Conservation (phyloP, 2,888 invertebrate genomes). For the Amphimallon solstitiale region DNA sequence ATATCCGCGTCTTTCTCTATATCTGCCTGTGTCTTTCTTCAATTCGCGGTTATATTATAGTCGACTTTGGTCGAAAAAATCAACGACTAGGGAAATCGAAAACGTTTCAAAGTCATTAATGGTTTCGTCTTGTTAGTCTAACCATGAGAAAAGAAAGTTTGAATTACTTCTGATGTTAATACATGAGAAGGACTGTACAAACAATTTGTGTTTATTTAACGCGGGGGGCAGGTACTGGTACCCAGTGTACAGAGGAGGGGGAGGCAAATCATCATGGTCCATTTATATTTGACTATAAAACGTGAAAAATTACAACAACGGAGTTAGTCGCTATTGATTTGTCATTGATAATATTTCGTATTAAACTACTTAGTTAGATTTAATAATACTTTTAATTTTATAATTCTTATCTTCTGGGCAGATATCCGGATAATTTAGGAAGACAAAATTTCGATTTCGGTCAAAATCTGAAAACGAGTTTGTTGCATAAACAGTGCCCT, state of each 20-base stretch:
- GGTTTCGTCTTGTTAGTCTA: background rate
- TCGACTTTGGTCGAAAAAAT: too few relatives aligned
- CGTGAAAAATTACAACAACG: background rate
- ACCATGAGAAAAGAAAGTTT: slow-evolving; percentile 36
- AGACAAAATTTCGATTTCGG: slow-evolving; percentile 46
- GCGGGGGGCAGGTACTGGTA: slow-evolving; percentile 10
- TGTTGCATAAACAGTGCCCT: slow-evolving; percentile 71
- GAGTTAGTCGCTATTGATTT: slow-evolving; percentile 13
- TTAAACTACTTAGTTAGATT: background rate
- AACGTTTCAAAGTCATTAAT: slow-evolving; percentile 6
- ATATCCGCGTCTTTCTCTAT: too few relatives aligned
- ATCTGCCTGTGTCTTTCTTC: too few relatives aligned
- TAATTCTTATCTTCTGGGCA: slow-evolving; percentile 31
- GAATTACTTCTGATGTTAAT: slow-evolving; percentile 7
- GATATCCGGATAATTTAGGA: slow-evolving; percentile 45
- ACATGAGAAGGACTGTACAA: background rate
- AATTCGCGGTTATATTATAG: too few relatives aligned
- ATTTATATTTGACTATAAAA: slow-evolving; percentile 33
- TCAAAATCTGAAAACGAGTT: slow-evolving; percentile 40
- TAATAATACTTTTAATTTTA: background rate
- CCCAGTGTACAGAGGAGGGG: slow-evolving; percentile 1
- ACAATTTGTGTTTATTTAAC: too few relatives aligned
- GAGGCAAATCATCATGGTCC: slow-evolving; percentile 28
- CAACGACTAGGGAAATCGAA: too few relatives aligned
- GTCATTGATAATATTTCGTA: background rate